A percentile compares a stretch with the other conserved stretches of the same genome.
Evolutionary conservation across 2,888 invertebrate genomes (phyloP).

Genomic region (Beris chalybata): DNA sequence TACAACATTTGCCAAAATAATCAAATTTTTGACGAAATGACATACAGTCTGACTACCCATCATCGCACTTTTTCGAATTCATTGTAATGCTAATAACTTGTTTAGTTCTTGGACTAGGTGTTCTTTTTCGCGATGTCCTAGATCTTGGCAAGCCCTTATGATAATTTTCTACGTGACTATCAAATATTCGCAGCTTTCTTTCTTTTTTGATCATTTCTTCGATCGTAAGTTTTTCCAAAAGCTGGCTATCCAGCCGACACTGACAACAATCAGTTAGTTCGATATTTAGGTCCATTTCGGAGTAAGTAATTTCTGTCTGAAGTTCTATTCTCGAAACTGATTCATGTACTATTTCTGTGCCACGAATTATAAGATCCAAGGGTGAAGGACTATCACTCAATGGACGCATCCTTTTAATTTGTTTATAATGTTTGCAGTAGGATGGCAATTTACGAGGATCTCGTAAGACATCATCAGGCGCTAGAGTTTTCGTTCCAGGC

Average conservation of each 20-base stretch:
- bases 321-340: not conserved
- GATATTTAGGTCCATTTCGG: conserved; percentile 28
- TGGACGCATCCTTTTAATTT: conserved; percentile 19
- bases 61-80: conserved; percentile 32
- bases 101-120: conserved; percentile 34
- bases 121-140: conserved; percentile 9
- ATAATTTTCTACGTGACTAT: not conserved
- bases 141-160: not conserved
- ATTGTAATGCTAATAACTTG: conserved; percentile 37
- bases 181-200: conserved; percentile 17
- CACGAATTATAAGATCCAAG: conserved; percentile 32
- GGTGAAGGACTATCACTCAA: conserved; percentile 1
- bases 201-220: conserved; percentile 25
- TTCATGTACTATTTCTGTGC: conserved; percentile 28
- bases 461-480: conserved; percentile 32
- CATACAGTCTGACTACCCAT: not conserved
- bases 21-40: too few species aligned
- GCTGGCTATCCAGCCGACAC: conserved; percentile 32
- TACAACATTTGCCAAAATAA: too few species aligned
- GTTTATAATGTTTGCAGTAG: conserved; percentile 37
- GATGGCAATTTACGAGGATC: conserved; percentile 36
- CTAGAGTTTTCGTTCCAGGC: conserved; percentile 36
- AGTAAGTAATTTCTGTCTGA: not conserved
- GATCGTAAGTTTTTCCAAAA: conserved; percentile 12
- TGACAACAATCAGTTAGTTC: conserved; percentile 39